These are phyloP conservation scores for Heterohyrax brucei DNA, from an alignment of 2,797 vertebrate genomes.

Conservation along the genomic window DNA sequence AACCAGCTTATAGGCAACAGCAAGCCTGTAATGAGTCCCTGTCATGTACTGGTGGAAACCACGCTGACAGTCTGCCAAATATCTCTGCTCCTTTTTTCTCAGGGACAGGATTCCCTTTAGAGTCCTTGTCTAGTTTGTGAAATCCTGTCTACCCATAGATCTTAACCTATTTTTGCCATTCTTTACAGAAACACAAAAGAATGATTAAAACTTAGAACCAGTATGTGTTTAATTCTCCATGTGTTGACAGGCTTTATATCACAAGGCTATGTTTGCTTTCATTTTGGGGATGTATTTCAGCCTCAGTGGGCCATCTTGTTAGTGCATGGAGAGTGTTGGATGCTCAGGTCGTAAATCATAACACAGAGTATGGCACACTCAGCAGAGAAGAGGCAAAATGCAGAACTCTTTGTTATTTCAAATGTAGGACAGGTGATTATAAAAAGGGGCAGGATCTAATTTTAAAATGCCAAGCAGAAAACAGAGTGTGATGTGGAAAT, in stretches of 20 bases:
- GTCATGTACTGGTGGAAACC: constrained; percentile 91
- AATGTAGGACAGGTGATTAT: constrained; percentile 86
- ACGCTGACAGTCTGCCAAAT: constrained; percentile 88
- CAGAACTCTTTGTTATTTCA: constrained; percentile 78
- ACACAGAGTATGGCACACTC: constrained; percentile 75
- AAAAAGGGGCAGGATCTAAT: constrained; percentile 55
- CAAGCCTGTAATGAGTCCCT: constrained; percentile 90
- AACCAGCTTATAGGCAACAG: constrained; percentile 91
- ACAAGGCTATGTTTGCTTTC: constrained; percentile 86
- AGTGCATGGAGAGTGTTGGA: constrained; percentile 82
- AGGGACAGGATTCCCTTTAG: constrained; percentile 85
- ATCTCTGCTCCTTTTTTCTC: constrained; percentile 86
- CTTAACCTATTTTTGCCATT: constrained; percentile 62
- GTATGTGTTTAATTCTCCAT: constrained; percentile 85
- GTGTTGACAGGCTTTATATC: constrained; percentile 88
- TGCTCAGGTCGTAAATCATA: constrained; percentile 87
- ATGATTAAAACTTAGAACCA: constrained; percentile 77
- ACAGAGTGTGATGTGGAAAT: constrained; percentile 86
- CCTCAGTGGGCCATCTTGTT: constrained; percentile 80
- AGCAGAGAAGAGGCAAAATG: constrained; percentile 81
- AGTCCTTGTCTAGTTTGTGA: constrained; percentile 79
- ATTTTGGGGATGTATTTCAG: constrained; percentile 83
- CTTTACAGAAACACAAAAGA: constrained; percentile 76
- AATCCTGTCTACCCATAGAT: constrained; percentile 73
- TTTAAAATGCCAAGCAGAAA: constrained; percentile 83